These are phyloP conservation scores for Eristalinus aeneus DNA, from an alignment of 2,888 invertebrate species.

Conservation along the genomic window DNA sequence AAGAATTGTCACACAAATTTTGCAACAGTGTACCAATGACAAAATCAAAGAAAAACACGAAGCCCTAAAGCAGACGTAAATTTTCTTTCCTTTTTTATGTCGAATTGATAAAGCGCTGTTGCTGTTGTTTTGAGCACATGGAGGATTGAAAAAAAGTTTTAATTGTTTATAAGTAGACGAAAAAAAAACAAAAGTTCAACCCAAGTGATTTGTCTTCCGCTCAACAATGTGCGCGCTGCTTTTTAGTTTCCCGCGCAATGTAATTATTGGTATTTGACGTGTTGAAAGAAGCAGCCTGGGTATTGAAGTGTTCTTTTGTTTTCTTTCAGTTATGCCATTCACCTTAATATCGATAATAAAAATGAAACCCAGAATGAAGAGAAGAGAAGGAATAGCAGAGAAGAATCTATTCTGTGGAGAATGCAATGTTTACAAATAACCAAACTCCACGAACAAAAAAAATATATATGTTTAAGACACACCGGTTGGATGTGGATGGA, in stretches of 20 bases:
- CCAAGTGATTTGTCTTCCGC: background rate
- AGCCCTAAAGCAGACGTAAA: background rate
- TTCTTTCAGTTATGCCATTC: background rate
- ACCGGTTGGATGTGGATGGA: slow-evolving; percentile 52
- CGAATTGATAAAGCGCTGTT: background rate
- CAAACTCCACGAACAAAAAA: slow-evolving; percentile 33
- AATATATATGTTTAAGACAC: slow-evolving; percentile 51
- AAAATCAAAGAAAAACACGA: background rate
- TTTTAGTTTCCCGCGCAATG: background rate
- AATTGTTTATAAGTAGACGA: background rate
- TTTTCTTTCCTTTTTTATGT: background rate
- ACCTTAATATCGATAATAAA: slow-evolving; percentile 21
- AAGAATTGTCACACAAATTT: background rate
- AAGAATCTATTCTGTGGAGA: slow-evolving; percentile 34
- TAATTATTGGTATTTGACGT: slow-evolving; percentile 24
- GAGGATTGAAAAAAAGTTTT: background rate
- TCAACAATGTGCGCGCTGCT: background rate
- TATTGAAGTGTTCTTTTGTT: slow-evolving; percentile 1
- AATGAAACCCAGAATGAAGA: slow-evolving; percentile 26
- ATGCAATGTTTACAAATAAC: slow-evolving; percentile 65
- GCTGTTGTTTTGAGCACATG: background rate
- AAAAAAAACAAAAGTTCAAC: background rate
- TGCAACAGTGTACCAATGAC: background rate
- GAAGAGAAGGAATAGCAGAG: slow-evolving; percentile 2
- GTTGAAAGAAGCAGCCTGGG: slow-evolving; percentile 5